Evolutionary conservation across 2,888 invertebrate species (phyloP), one percentile per base, ranked within the genome.

Genomic region (Cremastobaeus sp.): DNA sequence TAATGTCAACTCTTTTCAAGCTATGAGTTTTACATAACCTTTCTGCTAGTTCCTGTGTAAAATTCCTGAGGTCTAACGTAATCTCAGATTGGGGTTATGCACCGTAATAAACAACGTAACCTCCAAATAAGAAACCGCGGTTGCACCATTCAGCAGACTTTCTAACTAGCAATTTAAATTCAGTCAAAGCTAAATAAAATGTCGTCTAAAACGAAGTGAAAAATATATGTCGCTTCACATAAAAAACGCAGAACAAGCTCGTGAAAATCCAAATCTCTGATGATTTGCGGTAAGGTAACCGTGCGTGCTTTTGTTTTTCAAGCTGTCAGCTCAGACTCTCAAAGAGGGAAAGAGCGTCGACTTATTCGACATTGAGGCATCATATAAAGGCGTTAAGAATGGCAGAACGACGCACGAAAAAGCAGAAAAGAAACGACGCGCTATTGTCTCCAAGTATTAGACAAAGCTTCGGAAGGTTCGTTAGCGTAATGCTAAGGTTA

Each of bases 391-490:
- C 35, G 62, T 62, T 62, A 48, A 70, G 62, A 55, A 62, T 35
- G 62, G 32, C 15, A 34, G 62, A 54, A 47, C 32, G 69, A 62
- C 37, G 55, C 48, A 17, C 39, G 55, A 57, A 64, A 37, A 47
- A 71, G 39, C 37, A 43, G 47, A 71, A 57, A 64, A 64, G 57
- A 71, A 62, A 64, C 48, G 57, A 64, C 70, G 34, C n/a, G 20
- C 43, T 25, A 65, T 54, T 65, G 71, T 72, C 54, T 59, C 47
- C 20, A 32, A 64, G 59, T 47, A 65, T 72, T 65, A 72, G 64
- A 72, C 65, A 65, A 65, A 72, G 72, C 52, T 73, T 66, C 47
- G 55, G 66, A 66, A 66, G 66, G 72, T 73, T 73, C 72, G 72
- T 73, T 73, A 73, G 72, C 45, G 60, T 47, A 25, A 66, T 41